Evolutionary conservation across 2,888 invertebrate genomes (phyloP).

Genomic region (Dinocampus coccinellae): DNA sequence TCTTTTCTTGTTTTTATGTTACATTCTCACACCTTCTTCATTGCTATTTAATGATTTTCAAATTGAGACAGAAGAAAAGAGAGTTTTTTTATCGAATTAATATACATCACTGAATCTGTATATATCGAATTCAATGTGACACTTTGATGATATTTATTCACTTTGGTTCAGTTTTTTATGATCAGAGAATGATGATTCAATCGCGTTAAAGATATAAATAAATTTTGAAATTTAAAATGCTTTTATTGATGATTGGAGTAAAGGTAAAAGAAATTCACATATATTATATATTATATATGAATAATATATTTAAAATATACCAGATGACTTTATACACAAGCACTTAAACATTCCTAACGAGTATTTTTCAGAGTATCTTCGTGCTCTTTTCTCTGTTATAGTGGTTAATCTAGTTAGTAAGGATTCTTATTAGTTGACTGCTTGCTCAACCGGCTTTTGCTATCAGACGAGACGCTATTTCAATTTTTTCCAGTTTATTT

Average conservation of each 20-base stretch:
- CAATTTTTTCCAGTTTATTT: too few relatives aligned
- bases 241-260: neutral
- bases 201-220: neutral
- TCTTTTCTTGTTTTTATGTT: too few relatives aligned
- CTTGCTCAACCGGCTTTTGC: constrained; percentile 33
- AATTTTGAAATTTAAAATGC: neutral
- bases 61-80: neutral
- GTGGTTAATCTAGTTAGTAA: constrained; percentile 45
- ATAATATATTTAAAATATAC: neutral
- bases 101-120: neutral
- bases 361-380: constrained; percentile 31
- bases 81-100: too few relatives aligned
- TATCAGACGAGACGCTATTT: neutral
- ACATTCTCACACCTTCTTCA: neutral
- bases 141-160: neutral
- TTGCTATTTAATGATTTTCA: neutral
- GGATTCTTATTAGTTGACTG: constrained; percentile 44
- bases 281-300: neutral
- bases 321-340: constrained; percentile 1
- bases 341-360: constrained; percentile 20
- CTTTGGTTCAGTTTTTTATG: neutral
- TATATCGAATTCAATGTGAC: neutral
- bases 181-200: neutral
- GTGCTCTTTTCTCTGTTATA: constrained; percentile 5
- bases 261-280: neutral